A percentile compares a stretch with the other conserved stretches of the same genome.
Evolutionary conservation across 2,113 vertebrate species (phyloP).

Genomic region (Machaerirhynchus nigripectus): DNA sequence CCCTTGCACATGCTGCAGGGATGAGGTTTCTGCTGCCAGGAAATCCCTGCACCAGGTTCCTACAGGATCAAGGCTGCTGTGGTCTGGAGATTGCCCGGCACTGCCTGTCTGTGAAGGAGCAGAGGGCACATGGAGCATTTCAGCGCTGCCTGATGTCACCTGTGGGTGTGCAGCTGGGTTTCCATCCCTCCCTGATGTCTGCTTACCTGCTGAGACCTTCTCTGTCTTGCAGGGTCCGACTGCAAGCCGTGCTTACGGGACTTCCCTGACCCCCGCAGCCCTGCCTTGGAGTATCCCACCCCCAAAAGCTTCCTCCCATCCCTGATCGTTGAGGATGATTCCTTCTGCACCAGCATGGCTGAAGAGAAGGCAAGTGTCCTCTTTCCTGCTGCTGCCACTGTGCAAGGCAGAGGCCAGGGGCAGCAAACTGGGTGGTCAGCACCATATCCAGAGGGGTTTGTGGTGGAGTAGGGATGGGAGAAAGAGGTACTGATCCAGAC

Average conservation of each 20-base stretch:
- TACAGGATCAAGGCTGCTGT: neutral
- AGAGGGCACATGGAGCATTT: fast-evolving
- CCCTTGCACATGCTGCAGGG: neutral
- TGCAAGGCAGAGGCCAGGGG: neutral
- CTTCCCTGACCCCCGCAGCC: neutral
- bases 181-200: neutral
- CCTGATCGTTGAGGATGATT: conserved; percentile 72
- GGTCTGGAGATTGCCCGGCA: neutral
- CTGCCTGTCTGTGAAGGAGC: neutral
- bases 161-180: neutral
- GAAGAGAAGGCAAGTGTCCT: conserved; percentile 76
- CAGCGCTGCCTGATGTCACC: neutral
- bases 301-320: conserved; percentile 69
- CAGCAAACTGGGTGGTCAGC: neutral
- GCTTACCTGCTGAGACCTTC: neutral
- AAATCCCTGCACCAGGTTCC: neutral
- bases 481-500: neutral
- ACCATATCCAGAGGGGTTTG: neutral
- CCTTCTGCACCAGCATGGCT: conserved; percentile 65
- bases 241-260: conserved; percentile 76
- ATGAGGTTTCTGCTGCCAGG: neutral
- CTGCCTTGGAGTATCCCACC: conserved; percentile 37
- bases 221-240: conserved; percentile 77
- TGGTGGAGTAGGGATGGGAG: neutral
- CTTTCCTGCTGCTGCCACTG: fast-evolving